Evolutionary conservation across 2,888 invertebrate species (phyloP).

Genomic region (Stratiomys singularior): DNA sequence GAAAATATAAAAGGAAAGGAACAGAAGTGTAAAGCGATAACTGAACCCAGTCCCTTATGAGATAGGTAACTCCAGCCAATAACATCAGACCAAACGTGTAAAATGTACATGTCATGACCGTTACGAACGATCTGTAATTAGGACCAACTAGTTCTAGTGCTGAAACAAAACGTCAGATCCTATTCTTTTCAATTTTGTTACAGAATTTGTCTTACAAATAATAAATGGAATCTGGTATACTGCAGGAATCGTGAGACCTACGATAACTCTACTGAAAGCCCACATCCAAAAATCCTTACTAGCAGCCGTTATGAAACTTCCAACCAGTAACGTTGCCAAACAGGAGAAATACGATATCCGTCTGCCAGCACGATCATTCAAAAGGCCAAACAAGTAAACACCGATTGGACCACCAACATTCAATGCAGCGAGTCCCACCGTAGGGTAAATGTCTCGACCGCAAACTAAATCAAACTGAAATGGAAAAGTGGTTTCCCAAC

Average conservation of each 20-base stretch:
- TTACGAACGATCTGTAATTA: slow-evolving; percentile 90
- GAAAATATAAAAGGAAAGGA: slow-evolving; percentile 85
- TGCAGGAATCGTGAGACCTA: slow-evolving; percentile 92
- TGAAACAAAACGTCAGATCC: slow-evolving; percentile 64
- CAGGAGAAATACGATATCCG: slow-evolving; percentile 88
- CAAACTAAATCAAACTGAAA: slow-evolving; percentile 92
- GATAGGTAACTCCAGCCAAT: slow-evolving; percentile 84
- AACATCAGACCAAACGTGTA: slow-evolving; percentile 88
- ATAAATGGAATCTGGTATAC: slow-evolving; percentile 95
- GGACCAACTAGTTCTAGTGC: slow-evolving; percentile 92
- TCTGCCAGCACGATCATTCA: slow-evolving; percentile 89
- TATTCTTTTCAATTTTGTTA: background rate
- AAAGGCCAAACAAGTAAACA: slow-evolving; percentile 85
- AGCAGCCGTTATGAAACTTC: slow-evolving; percentile 82
- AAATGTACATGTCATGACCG: slow-evolving; percentile 91
- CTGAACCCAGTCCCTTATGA: slow-evolving; percentile 85
- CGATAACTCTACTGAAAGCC: slow-evolving; percentile 81
- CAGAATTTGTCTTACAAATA: slow-evolving; percentile 72
- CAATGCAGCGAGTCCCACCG: slow-evolving; percentile 84
- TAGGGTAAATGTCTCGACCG: slow-evolving; percentile 86
- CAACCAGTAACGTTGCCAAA: slow-evolving; percentile 80
- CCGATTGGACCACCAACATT: slow-evolving; percentile 91
- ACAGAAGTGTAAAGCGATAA: slow-evolving; percentile 83
- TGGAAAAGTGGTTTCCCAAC: slow-evolving; percentile 55
- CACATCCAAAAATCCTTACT: slow-evolving; percentile 85